These are phyloP conservation scores for Rhadina sibilatrix DNA, from an alignment of 2,113 vertebrate species.

Conservation along the genomic window DNA sequence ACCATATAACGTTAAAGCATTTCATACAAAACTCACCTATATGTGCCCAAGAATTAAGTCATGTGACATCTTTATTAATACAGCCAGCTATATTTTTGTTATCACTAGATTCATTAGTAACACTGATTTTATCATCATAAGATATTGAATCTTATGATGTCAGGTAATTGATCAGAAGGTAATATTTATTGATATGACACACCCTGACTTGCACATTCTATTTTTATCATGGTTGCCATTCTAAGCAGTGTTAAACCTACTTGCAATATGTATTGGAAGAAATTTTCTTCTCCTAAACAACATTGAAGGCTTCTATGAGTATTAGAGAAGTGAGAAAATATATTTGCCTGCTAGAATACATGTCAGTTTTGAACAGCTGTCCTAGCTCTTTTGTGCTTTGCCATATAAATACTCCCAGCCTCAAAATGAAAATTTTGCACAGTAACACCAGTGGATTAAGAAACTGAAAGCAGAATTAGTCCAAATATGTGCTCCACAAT, in stretches of 20 bases:
- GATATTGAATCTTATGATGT: too few species aligned
- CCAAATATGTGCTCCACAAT: neutral
- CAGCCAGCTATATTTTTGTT: accelerated
- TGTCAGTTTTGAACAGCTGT: neutral
- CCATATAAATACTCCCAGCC: neutral
- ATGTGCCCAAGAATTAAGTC: neutral
- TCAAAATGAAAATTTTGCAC: neutral
- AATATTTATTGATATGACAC: neutral
- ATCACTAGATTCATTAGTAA: neutral
- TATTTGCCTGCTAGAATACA: neutral
- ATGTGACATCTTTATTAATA: neutral
- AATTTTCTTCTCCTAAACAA: neutral
- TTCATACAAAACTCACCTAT: neutral
- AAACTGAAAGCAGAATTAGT: neutral
- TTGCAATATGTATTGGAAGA: neutral
- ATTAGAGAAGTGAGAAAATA: neutral
- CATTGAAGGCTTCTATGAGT: neutral
- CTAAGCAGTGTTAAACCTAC: neutral
- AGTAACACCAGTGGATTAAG: neutral
- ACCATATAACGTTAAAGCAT: neutral
- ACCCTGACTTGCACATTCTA: neutral
- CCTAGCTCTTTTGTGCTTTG: neutral
- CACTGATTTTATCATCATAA: neutral
- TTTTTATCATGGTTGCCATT: neutral
- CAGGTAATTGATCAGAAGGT: neutral